A percentile compares a stretch with the other conserved stretches of the same genome.
Evolutionary conservation across 2,888 invertebrate species (phyloP).

Genomic region (Microchrysa polita): DNA sequence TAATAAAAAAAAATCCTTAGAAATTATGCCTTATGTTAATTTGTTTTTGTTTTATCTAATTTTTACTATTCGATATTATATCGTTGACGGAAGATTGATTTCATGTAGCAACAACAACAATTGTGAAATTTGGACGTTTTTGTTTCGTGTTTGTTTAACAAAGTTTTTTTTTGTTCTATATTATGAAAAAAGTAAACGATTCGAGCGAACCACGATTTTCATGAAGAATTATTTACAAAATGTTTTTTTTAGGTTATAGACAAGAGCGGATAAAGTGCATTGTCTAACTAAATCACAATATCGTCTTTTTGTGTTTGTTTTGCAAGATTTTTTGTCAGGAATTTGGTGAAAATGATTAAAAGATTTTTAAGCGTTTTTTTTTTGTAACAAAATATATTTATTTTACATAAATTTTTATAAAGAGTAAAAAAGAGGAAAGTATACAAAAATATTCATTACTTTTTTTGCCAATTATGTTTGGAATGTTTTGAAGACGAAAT

Average conservation of each 20-base stretch:
- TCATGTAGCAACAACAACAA: no score
- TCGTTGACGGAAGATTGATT: no score
- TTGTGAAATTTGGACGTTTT: neutral
- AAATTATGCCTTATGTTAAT: no score
- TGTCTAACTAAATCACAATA: slow-evolving; percentile 31
- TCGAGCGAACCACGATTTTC: neutral
- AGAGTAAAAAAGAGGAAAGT: neutral
- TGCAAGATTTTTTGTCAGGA: neutral
- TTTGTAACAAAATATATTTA: neutral
- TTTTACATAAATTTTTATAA: neutral
- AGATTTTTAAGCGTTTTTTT: neutral
- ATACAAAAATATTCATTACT: neutral
- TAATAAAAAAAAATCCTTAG: no score
- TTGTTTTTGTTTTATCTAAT: no score
- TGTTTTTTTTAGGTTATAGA: neutral
- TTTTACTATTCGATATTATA: no score
- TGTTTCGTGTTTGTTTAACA: neutral
- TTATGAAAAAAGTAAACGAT: neutral
- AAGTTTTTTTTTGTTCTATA: no score
- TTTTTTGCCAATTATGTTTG: neutral
- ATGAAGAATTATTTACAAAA: neutral
- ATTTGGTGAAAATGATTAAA: neutral
- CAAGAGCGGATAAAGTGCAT: slow-evolving; percentile 7
- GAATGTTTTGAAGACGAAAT: neutral
- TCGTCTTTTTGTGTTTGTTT: neutral